Conservation (phyloP, 2,888 invertebrate genomes). For the Orchesella flavescens region DNA sequence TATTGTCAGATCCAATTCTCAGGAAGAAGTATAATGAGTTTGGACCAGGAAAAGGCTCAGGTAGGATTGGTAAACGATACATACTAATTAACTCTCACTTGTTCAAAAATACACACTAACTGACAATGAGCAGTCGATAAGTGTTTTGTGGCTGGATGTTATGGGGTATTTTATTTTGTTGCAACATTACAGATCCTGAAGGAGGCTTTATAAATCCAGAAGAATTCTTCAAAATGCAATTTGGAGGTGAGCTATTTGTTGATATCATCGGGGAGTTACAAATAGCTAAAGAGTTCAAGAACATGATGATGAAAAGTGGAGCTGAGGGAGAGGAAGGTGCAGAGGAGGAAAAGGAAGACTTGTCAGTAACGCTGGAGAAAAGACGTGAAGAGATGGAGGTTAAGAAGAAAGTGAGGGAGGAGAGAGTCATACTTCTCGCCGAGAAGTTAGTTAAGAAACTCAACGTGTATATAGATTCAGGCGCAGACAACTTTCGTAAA, state of each 20-base stretch:
- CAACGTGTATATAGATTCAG: slow-evolving; percentile 63
- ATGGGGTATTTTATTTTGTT: not conserved
- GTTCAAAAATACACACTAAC: too few species aligned
- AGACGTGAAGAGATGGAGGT: slow-evolving; percentile 69
- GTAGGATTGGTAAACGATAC: slow-evolving; percentile 14
- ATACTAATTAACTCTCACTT: too few species aligned
- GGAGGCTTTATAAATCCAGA: slow-evolving; percentile 72
- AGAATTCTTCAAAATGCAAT: slow-evolving; percentile 71
- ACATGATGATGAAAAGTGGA: slow-evolving; percentile 70
- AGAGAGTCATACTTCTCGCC: slow-evolving; percentile 67
- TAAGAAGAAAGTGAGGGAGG: slow-evolving; percentile 69
- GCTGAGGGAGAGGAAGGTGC: slow-evolving; percentile 65
- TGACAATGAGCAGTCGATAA: too few species aligned
- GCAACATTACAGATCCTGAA: slow-evolving; percentile 63
- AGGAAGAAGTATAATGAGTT: slow-evolving; percentile 72
- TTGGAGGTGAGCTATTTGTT: slow-evolving; percentile 71
- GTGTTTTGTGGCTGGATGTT: too few species aligned
- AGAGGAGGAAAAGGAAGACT: slow-evolving; percentile 45
- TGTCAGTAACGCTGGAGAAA: slow-evolving; percentile 67
- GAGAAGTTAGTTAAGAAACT: slow-evolving; percentile 69
- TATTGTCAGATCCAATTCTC: slow-evolving; percentile 77
- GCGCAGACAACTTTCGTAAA: slow-evolving; percentile 63
- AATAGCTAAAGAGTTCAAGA: slow-evolving; percentile 72
- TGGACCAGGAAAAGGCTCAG: slow-evolving; percentile 69
- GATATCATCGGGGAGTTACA: slow-evolving; percentile 72